Evolutionary conservation across 2,113 vertebrate species (phyloP).

Genomic region (Campylomormyrus tamandua): DNA sequence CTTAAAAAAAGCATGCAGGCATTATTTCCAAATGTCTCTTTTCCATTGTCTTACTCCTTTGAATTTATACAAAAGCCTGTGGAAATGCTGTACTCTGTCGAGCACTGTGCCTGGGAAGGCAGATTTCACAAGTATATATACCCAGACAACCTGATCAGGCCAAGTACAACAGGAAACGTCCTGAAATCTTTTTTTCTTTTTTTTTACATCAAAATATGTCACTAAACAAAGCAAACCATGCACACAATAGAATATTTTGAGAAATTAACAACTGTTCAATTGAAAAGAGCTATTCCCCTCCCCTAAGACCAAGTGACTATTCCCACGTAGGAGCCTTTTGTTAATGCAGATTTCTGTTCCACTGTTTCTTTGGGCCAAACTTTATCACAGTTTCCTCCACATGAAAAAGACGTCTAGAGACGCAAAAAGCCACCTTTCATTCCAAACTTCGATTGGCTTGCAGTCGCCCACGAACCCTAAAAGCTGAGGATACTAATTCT

Average conservation of each 20-base stretch:
- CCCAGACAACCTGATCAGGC: neutral
- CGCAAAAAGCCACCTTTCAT: slow-evolving; percentile 27
- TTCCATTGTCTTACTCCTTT: neutral
- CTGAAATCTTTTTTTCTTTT: neutral
- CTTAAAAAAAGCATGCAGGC: neutral
- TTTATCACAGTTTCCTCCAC: slow-evolving; percentile 3
- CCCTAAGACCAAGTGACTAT: neutral
- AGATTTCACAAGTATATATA: neutral
- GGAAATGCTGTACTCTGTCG: neutral
- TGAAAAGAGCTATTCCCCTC: neutral
- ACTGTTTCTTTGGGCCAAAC: neutral
- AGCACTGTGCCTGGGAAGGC: neutral
- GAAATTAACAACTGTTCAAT: neutral
- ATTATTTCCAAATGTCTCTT: neutral
- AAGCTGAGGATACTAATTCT: slow-evolving; percentile 70
- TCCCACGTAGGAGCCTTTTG: neutral
- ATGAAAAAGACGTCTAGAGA: neutral
- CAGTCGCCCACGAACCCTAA: slow-evolving; percentile 57
- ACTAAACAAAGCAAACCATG: neutral
- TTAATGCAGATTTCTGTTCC: neutral
- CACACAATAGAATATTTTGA: neutral
- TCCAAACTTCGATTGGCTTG: slow-evolving; percentile 58
- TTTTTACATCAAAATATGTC: neutral
- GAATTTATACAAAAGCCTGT: neutral
- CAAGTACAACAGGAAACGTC: neutral